Conservation (phyloP, 2,888 invertebrate genomes). For the Caenorhabditis angaria region DNA sequence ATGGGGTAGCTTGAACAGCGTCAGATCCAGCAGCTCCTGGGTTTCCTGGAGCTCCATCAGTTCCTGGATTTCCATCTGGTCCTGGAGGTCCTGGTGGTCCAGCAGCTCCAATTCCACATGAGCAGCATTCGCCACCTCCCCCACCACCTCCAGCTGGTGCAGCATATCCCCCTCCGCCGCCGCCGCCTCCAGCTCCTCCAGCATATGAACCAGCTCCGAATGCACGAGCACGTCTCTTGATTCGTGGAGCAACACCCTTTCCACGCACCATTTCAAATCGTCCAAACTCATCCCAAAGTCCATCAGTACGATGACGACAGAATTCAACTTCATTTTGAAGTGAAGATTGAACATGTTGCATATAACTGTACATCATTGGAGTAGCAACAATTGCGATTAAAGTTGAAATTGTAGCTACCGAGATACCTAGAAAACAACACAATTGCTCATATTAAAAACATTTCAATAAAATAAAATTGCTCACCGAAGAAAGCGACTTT, state of each 20-base stretch:
- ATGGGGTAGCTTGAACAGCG: slow-evolving; percentile 25
- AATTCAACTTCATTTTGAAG: slow-evolving; percentile 56
- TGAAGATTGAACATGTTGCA: slow-evolving; percentile 47
- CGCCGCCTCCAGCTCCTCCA: slow-evolving; percentile 10
- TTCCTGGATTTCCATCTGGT: slow-evolving; percentile 46
- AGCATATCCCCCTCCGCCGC: slow-evolving; percentile 17
- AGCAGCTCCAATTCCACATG: slow-evolving; percentile 44
- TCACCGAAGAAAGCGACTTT: slow-evolving; percentile 46
- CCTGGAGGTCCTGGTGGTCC: slow-evolving; percentile 55
- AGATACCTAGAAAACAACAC: slow-evolving; percentile 26
- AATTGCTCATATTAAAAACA: neutral
- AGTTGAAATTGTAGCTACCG: slow-evolving; percentile 42
- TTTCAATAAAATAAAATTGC: slow-evolving; percentile 10
- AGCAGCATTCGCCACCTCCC: slow-evolving; percentile 40
- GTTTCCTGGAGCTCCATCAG: slow-evolving; percentile 38
- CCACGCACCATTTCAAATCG: slow-evolving; percentile 39
- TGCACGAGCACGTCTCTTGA: slow-evolving; percentile 40
- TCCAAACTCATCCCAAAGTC: slow-evolving; percentile 62
- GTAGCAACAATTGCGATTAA: slow-evolving; percentile 41
- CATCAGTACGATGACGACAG: slow-evolving; percentile 61
- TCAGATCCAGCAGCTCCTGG: slow-evolving; percentile 41
- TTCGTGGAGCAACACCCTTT: slow-evolving; percentile 23
- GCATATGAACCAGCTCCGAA: slow-evolving; percentile 15
- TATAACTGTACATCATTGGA: slow-evolving; percentile 46
- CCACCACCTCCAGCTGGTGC: slow-evolving; percentile 24